phyloP scores from a whole-genome alignment of 2,113 vertebrate species.

The Pterocles burchelli region DNA sequence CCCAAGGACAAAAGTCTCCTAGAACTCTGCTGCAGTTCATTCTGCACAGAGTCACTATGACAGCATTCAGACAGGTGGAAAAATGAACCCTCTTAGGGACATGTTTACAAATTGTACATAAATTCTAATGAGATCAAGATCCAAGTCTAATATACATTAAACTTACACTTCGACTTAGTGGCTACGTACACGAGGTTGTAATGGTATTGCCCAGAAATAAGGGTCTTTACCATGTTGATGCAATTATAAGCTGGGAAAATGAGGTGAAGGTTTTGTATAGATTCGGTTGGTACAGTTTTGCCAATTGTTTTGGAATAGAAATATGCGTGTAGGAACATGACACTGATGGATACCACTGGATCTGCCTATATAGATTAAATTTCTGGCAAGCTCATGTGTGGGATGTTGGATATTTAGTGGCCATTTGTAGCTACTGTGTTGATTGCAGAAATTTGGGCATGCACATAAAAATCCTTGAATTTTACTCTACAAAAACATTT shows the following conservation, averaged over 20 bases:
- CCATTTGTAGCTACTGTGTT: neutral
- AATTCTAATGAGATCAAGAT: neutral
- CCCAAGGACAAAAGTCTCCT: neutral
- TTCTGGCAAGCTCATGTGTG: neutral
- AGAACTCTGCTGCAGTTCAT: neutral
- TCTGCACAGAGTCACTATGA: neutral
- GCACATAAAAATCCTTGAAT: neutral
- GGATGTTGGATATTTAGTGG: neutral
- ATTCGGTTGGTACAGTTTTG: neutral
- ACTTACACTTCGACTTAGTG: neutral
- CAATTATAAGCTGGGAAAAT: neutral
- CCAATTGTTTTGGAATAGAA: neutral
- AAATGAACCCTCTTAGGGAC: neutral
- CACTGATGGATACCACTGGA: neutral
- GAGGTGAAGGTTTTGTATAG: neutral
- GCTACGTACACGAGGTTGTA: rapidly evolving
- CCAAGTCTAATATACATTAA: neutral
- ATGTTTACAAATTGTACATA: neutral
- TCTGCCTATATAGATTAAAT: neutral
- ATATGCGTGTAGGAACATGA: neutral
- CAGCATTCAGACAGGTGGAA: neutral
- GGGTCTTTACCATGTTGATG: neutral
- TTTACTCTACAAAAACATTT: neutral
- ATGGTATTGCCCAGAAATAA: neutral
- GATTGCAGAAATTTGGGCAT: neutral